phyloP scores from a whole-genome alignment of 2,113 vertebrate genomes.

The Pangasianodon hypophthalmus region DNA sequence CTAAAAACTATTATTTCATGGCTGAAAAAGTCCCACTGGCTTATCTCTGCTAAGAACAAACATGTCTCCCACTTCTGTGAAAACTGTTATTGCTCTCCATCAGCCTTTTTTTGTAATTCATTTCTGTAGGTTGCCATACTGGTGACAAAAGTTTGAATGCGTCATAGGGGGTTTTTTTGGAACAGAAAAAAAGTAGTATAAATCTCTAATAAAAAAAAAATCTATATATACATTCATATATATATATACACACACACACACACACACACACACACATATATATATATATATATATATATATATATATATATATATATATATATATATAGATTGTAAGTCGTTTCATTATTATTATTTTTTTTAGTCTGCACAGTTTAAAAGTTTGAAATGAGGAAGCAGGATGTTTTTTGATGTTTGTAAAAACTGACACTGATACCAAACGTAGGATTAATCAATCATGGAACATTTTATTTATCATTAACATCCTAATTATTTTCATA shows the following conservation, averaged over 20 bases:
- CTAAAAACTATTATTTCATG: slow-evolving; percentile 25
- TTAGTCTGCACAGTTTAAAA: too few species aligned
- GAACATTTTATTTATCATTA: neutral
- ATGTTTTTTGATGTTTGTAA: too few species aligned
- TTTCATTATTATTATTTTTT: neutral
- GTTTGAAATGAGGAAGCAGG: too few species aligned
- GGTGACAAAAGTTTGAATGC: neutral
- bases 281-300: too few species aligned
- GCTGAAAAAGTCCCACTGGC: neutral
- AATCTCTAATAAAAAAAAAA: neutral
- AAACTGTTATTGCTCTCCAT: neutral
- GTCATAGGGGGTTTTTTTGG: neutral
- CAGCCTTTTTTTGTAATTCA: neutral
- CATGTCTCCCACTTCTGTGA: neutral
- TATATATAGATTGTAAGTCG: too few species aligned
- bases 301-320: too few species aligned
- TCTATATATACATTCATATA: too few species aligned
- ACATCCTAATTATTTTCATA: too few species aligned
- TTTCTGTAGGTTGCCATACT: neutral
- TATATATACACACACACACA: too few species aligned
- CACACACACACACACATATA: too few species aligned
- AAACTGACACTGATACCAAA: too few species aligned
- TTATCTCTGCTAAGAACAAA: neutral
- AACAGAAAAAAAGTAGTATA: neutral
- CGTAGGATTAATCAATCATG: too few species aligned